Evolutionary conservation across 2,888 invertebrate genomes (phyloP).

Genomic region (Yponomeuta cagnagella): DNA sequence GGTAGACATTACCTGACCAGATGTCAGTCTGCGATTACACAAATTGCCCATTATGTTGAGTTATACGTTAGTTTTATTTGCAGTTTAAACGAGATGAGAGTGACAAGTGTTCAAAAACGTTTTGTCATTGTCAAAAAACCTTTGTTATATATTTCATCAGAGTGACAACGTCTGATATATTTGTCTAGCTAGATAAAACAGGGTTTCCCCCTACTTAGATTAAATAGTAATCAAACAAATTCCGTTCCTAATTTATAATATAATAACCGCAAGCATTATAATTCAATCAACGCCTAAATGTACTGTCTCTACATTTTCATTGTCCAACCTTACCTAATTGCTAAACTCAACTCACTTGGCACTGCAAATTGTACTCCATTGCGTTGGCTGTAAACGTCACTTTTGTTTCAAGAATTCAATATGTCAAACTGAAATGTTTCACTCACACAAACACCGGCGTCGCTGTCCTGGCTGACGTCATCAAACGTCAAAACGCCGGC

Average conservation of each 20-base stretch:
- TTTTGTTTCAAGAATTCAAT: conserved; percentile 35
- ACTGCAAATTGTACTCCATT: conserved; percentile 46
- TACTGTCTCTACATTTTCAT: background rate
- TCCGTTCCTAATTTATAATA: conserved; percentile 7
- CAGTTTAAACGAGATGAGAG: background rate
- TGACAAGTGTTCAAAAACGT: background rate
- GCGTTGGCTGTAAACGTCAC: conserved; percentile 38
- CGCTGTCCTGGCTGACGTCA: conserved; percentile 10
- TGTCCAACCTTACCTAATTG: conserved; percentile 26
- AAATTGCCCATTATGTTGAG: conserved; percentile 50
- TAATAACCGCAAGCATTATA: conserved; percentile 6
- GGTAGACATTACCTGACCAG: conserved; percentile 28
- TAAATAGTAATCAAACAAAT: conserved; percentile 27
- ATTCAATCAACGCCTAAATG: background rate
- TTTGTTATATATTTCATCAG: background rate
- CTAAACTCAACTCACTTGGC: conserved; percentile 50
- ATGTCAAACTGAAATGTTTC: conserved; percentile 30
- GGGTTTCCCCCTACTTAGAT: conserved; percentile 31
- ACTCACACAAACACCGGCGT: conserved; percentile 58
- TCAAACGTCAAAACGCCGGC: conserved; percentile 45
- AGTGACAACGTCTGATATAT: background rate
- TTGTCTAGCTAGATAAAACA: background rate
- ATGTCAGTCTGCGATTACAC: conserved; percentile 51
- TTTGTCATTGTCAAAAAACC: background rate
- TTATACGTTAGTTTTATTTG: conserved; percentile 22